Conservation (phyloP, 1,140 invertebrate species). For the Drosophila biarmipes region DNA sequence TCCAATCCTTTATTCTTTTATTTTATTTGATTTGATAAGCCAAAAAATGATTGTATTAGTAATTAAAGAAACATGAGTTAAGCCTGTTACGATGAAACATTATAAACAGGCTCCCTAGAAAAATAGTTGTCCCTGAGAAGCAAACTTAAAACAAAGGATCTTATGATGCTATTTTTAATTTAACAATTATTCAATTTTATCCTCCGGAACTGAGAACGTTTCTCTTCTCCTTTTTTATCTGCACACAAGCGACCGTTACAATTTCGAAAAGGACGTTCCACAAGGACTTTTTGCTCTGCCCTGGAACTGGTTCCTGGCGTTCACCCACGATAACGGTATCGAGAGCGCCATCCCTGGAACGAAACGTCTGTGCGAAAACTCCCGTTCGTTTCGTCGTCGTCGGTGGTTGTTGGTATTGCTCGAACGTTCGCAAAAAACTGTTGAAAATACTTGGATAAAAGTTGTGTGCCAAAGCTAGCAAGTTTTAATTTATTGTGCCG, state of each 20-base stretch:
- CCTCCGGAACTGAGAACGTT: too few relatives aligned
- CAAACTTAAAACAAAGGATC: not conserved
- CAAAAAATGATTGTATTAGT: too few relatives aligned
- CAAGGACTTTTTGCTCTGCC: not conserved
- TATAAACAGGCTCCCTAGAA: too few relatives aligned
- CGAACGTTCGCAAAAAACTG: constrained; percentile 72
- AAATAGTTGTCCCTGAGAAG: not conserved
- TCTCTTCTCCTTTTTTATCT: not conserved
- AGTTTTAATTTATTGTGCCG: constrained; percentile 45
- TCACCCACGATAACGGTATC: constrained; percentile 2
- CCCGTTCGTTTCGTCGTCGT: constrained; percentile 36
- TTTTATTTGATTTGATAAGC: too few relatives aligned
- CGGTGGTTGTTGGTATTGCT: constrained; percentile 72
- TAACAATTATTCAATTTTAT: not conserved
- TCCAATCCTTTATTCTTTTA: too few relatives aligned
- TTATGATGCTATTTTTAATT: not conserved
- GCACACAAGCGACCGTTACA: not conserved
- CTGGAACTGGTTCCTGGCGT: constrained; percentile 13
- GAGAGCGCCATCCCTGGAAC: constrained; percentile 6
- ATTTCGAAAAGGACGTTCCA: not conserved
- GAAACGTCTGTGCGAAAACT: constrained; percentile 26
- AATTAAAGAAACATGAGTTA: too few relatives aligned
- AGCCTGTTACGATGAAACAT: too few relatives aligned
- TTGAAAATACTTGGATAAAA: constrained; percentile 67
- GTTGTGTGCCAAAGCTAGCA: constrained; percentile 32